Conservation (phyloP, 2,113 vertebrate genomes). For the Macroglossus sobrinus region DNA sequence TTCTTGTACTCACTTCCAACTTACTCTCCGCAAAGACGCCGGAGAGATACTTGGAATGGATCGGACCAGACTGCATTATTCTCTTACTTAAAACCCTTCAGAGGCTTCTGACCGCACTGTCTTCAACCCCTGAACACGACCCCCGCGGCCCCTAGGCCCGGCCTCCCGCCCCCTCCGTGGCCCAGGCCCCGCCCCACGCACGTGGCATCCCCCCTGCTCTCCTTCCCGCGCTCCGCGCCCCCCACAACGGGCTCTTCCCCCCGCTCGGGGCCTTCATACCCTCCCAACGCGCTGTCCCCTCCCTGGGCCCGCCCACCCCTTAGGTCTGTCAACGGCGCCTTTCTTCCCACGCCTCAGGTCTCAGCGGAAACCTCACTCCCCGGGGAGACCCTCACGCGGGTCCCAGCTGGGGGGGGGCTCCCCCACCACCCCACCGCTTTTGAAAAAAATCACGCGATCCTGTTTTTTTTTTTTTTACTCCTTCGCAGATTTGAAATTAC, state of each 20-base stretch:
- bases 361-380: neutral
- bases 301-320: neutral
- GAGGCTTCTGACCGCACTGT: too few species aligned
- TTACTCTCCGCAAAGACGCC: neutral
- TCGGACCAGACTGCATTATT: neutral
- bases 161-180: neutral
- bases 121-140: neutral
- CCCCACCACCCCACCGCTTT: neutral
- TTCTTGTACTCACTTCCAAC: neutral
- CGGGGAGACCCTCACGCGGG: neutral
- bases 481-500: neutral
- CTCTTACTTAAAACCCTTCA: neutral
- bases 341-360: neutral
- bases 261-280: neutral
- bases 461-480: neutral
- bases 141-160: rapidly evolving
- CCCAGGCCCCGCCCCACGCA: neutral
- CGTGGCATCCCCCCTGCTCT: rapidly evolving
- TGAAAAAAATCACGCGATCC: neutral
- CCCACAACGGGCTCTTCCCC: rapidly evolving
- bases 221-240: neutral
- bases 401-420: neutral
- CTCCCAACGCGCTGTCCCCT: rapidly evolving
- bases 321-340: neutral
- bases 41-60: neutral